Conservation (phyloP, 2,888 invertebrate genomes). For the Carcina quercana region DNA sequence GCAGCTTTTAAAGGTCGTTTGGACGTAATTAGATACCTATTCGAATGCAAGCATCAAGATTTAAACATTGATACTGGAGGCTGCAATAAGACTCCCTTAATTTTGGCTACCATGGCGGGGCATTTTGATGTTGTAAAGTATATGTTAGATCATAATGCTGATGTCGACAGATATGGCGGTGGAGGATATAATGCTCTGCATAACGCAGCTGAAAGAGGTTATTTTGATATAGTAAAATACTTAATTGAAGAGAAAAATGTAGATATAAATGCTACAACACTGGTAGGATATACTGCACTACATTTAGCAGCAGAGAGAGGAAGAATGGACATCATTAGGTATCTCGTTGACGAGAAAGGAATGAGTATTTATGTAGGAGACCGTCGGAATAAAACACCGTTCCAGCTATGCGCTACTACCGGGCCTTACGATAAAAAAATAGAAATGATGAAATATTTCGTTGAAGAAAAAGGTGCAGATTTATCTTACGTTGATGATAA, state of each 20-base stretch:
- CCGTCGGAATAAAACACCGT: background rate
- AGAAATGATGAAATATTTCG: slow-evolving; percentile 6
- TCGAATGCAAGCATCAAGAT: too few relatives aligned
- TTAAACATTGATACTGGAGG: background rate
- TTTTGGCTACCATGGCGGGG: background rate
- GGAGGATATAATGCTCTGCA: background rate
- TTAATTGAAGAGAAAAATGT: background rate
- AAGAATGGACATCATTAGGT: too few relatives aligned
- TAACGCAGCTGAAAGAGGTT: background rate
- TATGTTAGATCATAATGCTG: background rate
- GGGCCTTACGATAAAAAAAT: slow-evolving; percentile 5
- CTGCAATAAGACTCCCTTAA: background rate
- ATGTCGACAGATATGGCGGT: background rate
- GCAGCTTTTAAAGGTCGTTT: background rate
- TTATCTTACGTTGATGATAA: slow-evolving; percentile 4
- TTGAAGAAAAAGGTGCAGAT: slow-evolving; percentile 4
- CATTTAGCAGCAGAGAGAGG: too few relatives aligned
- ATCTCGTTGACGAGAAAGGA: slow-evolving; percentile 4
- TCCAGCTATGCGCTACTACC: too few relatives aligned
- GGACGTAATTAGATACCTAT: background rate
- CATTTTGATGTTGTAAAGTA: background rate
- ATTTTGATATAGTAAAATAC: background rate
- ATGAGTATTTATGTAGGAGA: slow-evolving; percentile 1
- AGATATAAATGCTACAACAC: background rate
- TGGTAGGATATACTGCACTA: background rate